These are phyloP conservation scores for Spilarctia lutea DNA, from an alignment of 2,888 invertebrate genomes.

Conservation along the genomic window DNA sequence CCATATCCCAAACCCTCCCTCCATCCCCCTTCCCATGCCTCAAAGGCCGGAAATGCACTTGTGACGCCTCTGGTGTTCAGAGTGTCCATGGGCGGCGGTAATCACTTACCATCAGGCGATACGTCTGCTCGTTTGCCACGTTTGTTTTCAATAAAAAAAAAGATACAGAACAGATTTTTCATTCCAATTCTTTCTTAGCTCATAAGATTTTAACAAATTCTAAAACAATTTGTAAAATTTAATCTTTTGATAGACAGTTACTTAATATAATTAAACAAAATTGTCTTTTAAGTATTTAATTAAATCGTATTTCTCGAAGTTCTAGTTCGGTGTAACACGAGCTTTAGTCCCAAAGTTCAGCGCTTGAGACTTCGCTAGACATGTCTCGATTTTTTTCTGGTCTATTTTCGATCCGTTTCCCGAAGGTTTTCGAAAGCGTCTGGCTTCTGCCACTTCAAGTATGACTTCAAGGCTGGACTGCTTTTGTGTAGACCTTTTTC, in stretches of 20 bases:
- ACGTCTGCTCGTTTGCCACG: too few species aligned
- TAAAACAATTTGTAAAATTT: not conserved
- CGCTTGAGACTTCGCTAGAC: slow-evolving; percentile 82
- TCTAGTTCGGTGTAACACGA: slow-evolving; percentile 62
- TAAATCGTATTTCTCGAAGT: slow-evolving; percentile 5
- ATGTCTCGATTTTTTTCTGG: slow-evolving; percentile 85
- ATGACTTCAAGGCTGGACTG: slow-evolving; percentile 65
- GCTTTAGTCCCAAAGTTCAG: slow-evolving; percentile 68
- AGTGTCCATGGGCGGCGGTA: too few species aligned
- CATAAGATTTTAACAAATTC: not conserved
- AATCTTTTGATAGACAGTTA: not conserved
- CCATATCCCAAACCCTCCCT: too few species aligned
- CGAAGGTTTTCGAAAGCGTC: slow-evolving; percentile 80
- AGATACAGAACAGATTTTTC: too few species aligned
- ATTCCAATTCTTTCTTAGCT: not conserved
- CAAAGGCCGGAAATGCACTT: too few species aligned
- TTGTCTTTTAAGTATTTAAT: too few species aligned
- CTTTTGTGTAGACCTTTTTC: slow-evolving; percentile 52
- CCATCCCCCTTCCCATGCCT: too few species aligned
- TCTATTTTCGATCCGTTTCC: slow-evolving; percentile 84
- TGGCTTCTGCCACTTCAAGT: slow-evolving; percentile 79
- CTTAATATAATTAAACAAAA: too few species aligned
- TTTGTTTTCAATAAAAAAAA: too few species aligned
- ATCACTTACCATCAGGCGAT: too few species aligned
- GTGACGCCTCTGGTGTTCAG: too few species aligned